phyloP scores from a whole-genome alignment of 1,140 invertebrate genomes.

The Samia ricini region DNA sequence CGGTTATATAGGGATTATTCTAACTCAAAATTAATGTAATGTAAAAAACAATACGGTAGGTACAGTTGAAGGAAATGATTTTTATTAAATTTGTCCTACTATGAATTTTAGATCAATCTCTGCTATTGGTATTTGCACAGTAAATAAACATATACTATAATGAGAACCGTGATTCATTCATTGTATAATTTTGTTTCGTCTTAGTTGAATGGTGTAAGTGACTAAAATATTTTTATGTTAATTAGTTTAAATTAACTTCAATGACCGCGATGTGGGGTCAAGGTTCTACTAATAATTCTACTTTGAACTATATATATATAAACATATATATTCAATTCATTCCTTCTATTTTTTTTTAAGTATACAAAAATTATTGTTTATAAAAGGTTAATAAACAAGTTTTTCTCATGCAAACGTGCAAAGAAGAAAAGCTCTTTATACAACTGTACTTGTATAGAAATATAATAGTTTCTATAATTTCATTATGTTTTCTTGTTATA shows the following conservation, averaged over 20 bases:
- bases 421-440: slow-evolving; percentile 10
- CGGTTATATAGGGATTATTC: not conserved
- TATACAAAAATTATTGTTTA: slow-evolving; percentile 30
- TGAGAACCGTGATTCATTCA: not conserved
- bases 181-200: not conserved
- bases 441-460: slow-evolving; percentile 30
- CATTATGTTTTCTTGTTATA: slow-evolving; percentile 29
- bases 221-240: slow-evolving; percentile 1
- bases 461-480: slow-evolving; percentile 32
- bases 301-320: not conserved
- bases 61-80: not conserved
- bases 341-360: slow-evolving; percentile 69
- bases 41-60: not conserved
- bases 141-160: no score
- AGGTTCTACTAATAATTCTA: no score
- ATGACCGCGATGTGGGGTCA: not conserved
- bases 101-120: not conserved
- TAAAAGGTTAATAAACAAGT: slow-evolving; percentile 19
- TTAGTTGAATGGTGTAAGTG: slow-evolving; percentile 2
- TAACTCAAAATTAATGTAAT: not conserved
- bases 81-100: not conserved
- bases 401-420: slow-evolving; percentile 3
- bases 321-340: slow-evolving; percentile 29
- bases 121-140: no score
- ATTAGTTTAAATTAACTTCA: slow-evolving; percentile 1